Conservation (phyloP, 2,113 vertebrate genomes). For the Carlito syrichta region DNA sequence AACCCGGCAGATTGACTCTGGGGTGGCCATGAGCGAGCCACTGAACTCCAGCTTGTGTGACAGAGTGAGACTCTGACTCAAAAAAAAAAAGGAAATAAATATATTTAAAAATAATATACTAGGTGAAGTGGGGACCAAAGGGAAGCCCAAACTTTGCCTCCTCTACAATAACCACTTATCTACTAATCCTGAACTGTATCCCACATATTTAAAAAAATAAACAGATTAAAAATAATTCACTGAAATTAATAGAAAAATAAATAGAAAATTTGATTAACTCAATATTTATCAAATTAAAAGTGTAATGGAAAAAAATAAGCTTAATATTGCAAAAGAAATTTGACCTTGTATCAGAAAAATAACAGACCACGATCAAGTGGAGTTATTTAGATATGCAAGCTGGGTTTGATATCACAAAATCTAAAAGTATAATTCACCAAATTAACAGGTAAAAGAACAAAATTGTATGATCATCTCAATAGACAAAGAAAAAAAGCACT, state of each 20-base stretch:
- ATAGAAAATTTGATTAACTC: not conserved
- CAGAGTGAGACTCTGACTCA: too few species aligned
- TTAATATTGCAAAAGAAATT: not conserved
- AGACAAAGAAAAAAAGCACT: not conserved
- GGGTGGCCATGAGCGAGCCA: too few species aligned
- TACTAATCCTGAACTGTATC: too few species aligned
- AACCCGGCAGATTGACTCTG: too few species aligned
- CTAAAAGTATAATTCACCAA: not conserved
- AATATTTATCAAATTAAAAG: not conserved
- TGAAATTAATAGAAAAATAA: not conserved
- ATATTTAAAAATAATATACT: too few species aligned
- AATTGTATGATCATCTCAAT: not conserved
- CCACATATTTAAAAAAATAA: too few species aligned
- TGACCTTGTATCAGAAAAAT: not conserved
- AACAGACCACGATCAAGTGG: not conserved
- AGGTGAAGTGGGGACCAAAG: too few species aligned
- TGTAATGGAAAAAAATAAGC: not conserved
- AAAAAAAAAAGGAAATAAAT: too few species aligned
- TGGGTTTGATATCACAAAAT: not conserved
- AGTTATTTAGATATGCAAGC: not conserved
- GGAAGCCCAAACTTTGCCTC: too few species aligned
- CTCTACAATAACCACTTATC: too few species aligned
- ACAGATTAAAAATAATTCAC: not conserved
- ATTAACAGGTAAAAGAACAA: not conserved
- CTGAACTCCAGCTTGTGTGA: too few species aligned